These are phyloP conservation scores for Bothrops jararaca DNA, from an alignment of 2,113 vertebrate species.

Conservation along the genomic window DNA sequence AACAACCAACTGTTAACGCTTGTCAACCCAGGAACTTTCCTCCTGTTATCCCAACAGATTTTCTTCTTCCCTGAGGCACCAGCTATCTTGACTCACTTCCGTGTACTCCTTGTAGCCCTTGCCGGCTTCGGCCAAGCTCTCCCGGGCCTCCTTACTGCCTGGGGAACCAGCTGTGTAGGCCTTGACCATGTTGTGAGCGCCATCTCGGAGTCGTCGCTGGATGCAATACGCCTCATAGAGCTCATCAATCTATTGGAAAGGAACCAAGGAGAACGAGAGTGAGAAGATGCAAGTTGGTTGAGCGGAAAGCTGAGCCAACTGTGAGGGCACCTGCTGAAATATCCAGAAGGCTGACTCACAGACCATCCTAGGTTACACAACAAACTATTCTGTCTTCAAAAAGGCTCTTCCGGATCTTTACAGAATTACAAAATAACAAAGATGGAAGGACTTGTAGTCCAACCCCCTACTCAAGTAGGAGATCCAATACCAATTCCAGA, in stretches of 20 bases:
- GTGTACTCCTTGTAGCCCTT: conserved; percentile 95
- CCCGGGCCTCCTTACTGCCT: conserved; percentile 85
- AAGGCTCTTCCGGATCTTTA: not conserved
- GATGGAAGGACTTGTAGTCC: not conserved
- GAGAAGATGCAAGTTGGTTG: not conserved
- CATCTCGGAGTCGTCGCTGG: conserved; percentile 88
- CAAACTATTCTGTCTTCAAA: not conserved
- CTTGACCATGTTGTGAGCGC: conserved; percentile 94
- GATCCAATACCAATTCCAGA: too few species aligned
- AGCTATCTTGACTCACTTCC: conserved; percentile 72
- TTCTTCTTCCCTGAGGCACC: not conserved
- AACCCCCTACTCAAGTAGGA: too few species aligned
- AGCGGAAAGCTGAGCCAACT: not conserved
- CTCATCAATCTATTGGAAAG: conserved; percentile 84
- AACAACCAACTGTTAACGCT: conserved; percentile 7
- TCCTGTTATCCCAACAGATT: not conserved
- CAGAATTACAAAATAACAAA: not conserved
- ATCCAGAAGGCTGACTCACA: not conserved
- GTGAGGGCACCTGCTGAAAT: fast-evolving
- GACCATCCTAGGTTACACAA: not conserved
- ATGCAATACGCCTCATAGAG: conserved; percentile 94
- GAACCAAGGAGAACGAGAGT: fast-evolving
- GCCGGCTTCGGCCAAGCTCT: conserved; percentile 88
- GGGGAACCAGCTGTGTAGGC: conserved; percentile 82
- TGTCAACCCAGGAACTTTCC: not conserved